Conservation (phyloP, 2,797 vertebrate species). For the Hemibagrus guttatus region DNA sequence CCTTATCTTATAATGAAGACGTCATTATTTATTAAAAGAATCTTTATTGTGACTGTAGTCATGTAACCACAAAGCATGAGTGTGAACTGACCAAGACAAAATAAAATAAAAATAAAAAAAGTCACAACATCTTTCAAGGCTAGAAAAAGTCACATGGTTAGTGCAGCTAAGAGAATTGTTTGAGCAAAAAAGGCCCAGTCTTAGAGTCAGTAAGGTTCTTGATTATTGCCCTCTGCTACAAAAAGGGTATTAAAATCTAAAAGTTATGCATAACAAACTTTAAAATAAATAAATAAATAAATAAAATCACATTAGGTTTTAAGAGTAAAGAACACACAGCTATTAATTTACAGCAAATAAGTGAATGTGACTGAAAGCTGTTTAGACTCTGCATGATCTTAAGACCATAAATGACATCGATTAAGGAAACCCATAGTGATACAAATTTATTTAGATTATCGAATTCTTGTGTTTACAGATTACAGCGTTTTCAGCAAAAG, state of each 20-base stretch:
- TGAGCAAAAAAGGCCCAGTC: not conserved
- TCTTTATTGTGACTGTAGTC: slow-evolving; percentile 49
- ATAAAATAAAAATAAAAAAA: not conserved
- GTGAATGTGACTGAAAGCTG: not conserved
- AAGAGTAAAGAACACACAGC: not conserved
- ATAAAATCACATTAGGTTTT: not conserved
- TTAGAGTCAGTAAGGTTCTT: not conserved
- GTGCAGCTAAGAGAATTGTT: not conserved
- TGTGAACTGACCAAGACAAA: not conserved
- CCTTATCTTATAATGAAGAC: slow-evolving; percentile 40
- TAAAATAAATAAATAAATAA: not conserved
- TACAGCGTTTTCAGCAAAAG: slow-evolving; percentile 36
- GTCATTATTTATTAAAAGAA: slow-evolving; percentile 43
- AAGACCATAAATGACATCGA: not conserved
- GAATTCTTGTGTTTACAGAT: slow-evolving; percentile 43
- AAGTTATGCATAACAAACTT: not conserved
- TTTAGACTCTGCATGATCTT: not conserved
- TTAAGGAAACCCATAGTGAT: not conserved
- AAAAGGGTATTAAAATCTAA: not conserved
- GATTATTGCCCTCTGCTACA: not conserved
- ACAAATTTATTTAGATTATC: not conserved
- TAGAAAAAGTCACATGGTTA: not conserved
- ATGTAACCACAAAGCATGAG: slow-evolving; percentile 58
- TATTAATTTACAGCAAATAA: not conserved
- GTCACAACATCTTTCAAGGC: not conserved